Evolutionary conservation across 1,140 invertebrate species (phyloP).

Genomic region (Pogonomyrmex barbatus): DNA sequence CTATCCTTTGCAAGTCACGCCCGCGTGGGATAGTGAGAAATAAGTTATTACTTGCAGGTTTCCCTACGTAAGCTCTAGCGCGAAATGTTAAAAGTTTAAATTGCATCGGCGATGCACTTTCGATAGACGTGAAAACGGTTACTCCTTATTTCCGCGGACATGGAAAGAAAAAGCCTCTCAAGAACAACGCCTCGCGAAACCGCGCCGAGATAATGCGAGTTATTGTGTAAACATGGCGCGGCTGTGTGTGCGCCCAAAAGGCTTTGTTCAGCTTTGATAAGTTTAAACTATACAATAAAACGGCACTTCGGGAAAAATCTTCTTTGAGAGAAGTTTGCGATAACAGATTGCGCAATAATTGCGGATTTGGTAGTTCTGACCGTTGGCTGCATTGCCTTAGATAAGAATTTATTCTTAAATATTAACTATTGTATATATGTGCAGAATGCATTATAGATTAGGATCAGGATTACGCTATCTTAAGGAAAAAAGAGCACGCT

Average conservation of each 20-base stretch:
- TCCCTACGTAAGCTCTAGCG: constrained; percentile 19
- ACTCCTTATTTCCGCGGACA: constrained; percentile 20
- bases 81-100: constrained; percentile 60
- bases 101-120: constrained; percentile 50
- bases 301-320: background rate
- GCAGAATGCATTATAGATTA: background rate
- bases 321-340: background rate
- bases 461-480: background rate
- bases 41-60: constrained; percentile 38
- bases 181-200: constrained; percentile 4
- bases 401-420: background rate
- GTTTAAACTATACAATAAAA: constrained; percentile 18
- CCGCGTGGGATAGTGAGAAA: constrained; percentile 30
- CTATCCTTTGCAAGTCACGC: background rate
- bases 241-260: background rate
- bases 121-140: constrained; percentile 23
- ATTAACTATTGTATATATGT: background rate
- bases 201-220: background rate
- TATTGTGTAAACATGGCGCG: constrained; percentile 16
- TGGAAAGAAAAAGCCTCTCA: constrained; percentile 30
- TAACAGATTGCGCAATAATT: constrained; percentile 6
- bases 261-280: constrained; percentile 23
- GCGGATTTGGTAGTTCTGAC: background rate
- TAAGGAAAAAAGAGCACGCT: background rate
- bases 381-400: background rate